Evolutionary conservation across 2,888 invertebrate genomes (phyloP), one percentile per base, ranked within the genome.

Genomic region (Erannis defoliaria): DNA sequence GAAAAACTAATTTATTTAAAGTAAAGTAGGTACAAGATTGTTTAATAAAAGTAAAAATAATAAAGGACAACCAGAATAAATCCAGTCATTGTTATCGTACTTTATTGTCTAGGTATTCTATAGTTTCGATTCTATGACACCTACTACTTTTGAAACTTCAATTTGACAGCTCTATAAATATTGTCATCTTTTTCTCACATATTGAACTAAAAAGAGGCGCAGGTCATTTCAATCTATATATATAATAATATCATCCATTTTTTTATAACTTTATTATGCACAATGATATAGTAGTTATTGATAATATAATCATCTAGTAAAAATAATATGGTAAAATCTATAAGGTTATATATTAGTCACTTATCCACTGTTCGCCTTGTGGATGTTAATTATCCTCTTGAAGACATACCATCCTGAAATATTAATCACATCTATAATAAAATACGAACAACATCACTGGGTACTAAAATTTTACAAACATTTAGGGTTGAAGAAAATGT

Each of bases 321-420:
- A 55, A 61, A 35, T 43, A 50, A 43, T 54, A 53, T 57, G 33
- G 50, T 14, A 51, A 46, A 46, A 58, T 31, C 43, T 19, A 5
- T 42, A 19, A 26, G 10, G 2, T 48, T 40, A 48, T 19, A 46
- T 40, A 64, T 68, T 66, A 66, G 71, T 59, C 55, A 71, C 68
- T 37, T 60, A 76, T 75, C 81, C 84, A 81, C 75, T 62, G 78
- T 70, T 79, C 71, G 58, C 65, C 70, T 26, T 65, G 80, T 78
- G 79, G 77, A 81, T 67, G 81, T 49, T 16, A 62, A 80, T 79
- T 88, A 91, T 73, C 81, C 74, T 71, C 81, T 80, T 66, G 81
- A 77, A 62, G 90, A 89, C 89, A 91, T 85, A 76, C 91, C 91
- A 51, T 90, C 91, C 91, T 91, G 91, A 84, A 91, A 91, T 77